These are phyloP conservation scores for Drosophila funebris DNA, from an alignment of 1,140 invertebrate genomes.

Conservation along the genomic window DNA sequence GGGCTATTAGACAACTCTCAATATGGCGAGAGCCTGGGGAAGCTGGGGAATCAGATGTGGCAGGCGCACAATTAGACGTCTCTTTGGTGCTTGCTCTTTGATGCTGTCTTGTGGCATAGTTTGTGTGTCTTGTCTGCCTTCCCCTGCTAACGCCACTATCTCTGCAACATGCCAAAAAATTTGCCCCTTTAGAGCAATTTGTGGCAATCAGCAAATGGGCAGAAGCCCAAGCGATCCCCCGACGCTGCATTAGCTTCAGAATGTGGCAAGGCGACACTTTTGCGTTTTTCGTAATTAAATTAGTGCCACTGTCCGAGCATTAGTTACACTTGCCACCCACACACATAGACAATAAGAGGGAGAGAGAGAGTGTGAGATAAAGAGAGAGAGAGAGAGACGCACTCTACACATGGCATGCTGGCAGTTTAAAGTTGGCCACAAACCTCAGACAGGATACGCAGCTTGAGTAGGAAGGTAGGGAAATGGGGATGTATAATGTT, in stretches of 20 bases:
- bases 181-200: conserved; percentile 70
- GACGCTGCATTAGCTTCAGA: conserved; percentile 66
- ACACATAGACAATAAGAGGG: background rate
- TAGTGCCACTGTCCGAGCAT: conserved; percentile 77
- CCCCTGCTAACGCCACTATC: background rate
- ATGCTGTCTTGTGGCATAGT: conserved; percentile 19
- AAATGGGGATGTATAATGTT: too few species aligned
- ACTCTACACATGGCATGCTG: conserved; percentile 47
- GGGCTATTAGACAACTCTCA: background rate
- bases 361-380: background rate
- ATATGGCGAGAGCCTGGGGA: background rate
- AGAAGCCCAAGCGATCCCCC: conserved; percentile 10
- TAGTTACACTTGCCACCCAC: conserved; percentile 69
- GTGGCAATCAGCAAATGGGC: conserved; percentile 78
- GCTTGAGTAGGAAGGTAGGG: background rate
- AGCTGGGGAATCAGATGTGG: background rate
- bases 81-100: conserved; percentile 14
- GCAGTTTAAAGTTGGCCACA: conserved; percentile 73
- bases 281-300: conserved; percentile 82
- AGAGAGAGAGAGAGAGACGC: background rate
- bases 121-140: conserved; percentile 10
- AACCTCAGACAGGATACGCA: conserved; percentile 46
- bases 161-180: conserved; percentile 55
- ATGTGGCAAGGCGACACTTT: conserved; percentile 78
- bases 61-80: conserved; percentile 17